Conservation (phyloP, 30 jellyfish, hydroid and myxozoan genomes). For the Cassiopea andromeda region DNA sequence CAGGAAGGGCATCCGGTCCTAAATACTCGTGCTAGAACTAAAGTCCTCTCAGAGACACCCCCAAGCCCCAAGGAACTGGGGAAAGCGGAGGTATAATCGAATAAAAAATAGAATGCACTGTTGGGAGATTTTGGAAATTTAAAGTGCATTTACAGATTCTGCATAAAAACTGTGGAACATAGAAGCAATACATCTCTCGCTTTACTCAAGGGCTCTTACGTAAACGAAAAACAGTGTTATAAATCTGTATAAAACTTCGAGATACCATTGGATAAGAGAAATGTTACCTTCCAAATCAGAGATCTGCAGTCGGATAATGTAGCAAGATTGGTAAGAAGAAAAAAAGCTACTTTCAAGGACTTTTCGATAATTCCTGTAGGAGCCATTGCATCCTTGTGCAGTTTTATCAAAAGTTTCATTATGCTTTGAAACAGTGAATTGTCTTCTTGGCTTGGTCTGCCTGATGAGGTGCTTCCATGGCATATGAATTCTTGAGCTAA, state of each 20-base stretch:
- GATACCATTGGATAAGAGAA: not conserved
- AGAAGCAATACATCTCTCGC: no score
- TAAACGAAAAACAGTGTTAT: no score
- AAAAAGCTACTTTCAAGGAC: conserved; percentile 21
- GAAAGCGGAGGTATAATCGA: no score
- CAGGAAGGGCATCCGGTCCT: no score
- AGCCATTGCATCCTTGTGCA: conserved; percentile 57
- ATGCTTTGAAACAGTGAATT: conserved; percentile 35
- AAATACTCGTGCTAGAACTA: no score
- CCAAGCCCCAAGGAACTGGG: no score
- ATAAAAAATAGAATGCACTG: no score
- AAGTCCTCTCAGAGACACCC: no score
- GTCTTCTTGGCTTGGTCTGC: conserved; percentile 27
- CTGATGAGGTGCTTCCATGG: conserved; percentile 5
- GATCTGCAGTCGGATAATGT: conserved; percentile 29
- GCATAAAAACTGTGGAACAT: no score
- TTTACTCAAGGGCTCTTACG: no score
- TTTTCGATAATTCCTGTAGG: conserved; percentile 59
- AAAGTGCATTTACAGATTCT: no score
- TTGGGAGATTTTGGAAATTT: no score
- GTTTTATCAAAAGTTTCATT: conserved; percentile 23
- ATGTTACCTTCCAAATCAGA: conserved; percentile 53
- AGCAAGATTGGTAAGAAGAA: conserved; percentile 35
- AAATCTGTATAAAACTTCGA: not conserved
- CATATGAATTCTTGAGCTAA: conserved; percentile 41